Conservation (phyloP, 1,140 invertebrate species). For the Drosophila takahashii region DNA sequence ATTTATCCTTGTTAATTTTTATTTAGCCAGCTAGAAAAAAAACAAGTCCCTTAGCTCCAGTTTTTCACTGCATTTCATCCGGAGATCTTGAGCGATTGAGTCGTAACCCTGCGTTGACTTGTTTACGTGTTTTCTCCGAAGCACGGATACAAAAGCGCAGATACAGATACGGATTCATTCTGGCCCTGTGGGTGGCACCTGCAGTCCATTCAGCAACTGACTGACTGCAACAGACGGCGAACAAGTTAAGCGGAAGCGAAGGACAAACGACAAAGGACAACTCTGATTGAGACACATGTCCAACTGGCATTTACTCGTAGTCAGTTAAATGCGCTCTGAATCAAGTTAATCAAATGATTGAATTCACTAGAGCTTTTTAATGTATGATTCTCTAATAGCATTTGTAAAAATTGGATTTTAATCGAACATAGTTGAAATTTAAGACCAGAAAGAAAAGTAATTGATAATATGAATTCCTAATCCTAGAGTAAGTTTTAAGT, state of each 20-base stretch:
- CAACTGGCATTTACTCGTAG: conserved; percentile 13
- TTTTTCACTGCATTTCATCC: conserved; percentile 2
- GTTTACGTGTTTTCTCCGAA: conserved; percentile 64
- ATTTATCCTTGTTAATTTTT: conserved; percentile 81
- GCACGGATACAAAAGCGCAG: conserved; percentile 23
- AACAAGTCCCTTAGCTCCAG: conserved; percentile 25
- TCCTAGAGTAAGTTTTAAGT: too few species aligned
- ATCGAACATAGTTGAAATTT: too few species aligned
- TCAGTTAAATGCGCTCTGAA: conserved; percentile 26
- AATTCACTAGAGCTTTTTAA: background rate
- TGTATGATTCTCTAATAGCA: background rate
- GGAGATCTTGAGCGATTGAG: conserved; percentile 65
- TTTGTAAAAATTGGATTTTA: background rate
- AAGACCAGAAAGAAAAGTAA: too few species aligned
- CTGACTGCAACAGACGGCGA: conserved; percentile 30
- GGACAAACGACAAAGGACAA: conserved; percentile 15
- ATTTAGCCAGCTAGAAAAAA: conserved; percentile 56
- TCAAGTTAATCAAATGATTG: conserved; percentile 13
- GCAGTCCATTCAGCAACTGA: conserved; percentile 18
- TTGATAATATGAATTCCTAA: too few species aligned
- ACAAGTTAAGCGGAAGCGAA: conserved; percentile 20
- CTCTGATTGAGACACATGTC: conserved; percentile 19
- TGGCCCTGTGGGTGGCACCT: conserved; percentile 22
- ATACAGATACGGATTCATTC: conserved; percentile 21
- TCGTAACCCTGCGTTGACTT: conserved; percentile 70